Percentiles rank a stretch among this genome's conserved stretches.
Evolutionary conservation across 2,888 invertebrate genomes (phyloP).

Genomic region (Seira ritae): DNA sequence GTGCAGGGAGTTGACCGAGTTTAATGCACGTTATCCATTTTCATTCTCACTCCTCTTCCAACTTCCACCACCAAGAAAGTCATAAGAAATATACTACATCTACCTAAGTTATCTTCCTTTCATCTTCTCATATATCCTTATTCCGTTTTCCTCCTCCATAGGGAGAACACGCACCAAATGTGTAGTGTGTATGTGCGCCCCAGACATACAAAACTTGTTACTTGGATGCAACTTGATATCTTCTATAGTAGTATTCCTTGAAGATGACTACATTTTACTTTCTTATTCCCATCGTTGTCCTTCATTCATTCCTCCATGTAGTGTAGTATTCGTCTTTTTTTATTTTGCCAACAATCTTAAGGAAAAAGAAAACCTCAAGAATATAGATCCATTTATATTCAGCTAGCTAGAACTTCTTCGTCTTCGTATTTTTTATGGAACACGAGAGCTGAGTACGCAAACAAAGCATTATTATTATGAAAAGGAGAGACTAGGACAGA

Average conservation of each 20-base stretch:
- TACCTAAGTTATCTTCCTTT: too few relatives aligned
- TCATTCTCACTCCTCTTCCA: conserved; percentile 34
- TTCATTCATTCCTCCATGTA: neutral
- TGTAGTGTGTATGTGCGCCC: too few relatives aligned
- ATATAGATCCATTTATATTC: neutral
- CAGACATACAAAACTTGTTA: neutral
- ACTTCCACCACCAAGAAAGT: neutral
- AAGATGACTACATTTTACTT: conserved; percentile 12
- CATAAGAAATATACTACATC: conserved; percentile 10
- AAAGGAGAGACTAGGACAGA: conserved; percentile 5
- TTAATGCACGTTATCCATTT: conserved; percentile 39
- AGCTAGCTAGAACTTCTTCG: neutral
- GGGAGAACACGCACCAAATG: too few relatives aligned
- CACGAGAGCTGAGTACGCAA: neutral
- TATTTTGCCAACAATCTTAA: conserved; percentile 9
- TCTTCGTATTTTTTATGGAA: neutral
- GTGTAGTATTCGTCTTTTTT: neutral
- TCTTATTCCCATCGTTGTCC: neutral
- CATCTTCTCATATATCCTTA: neutral
- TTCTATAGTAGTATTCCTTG: neutral
- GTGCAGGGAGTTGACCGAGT: conserved; percentile 22
- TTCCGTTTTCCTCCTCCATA: too few relatives aligned
- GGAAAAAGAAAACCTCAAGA: neutral
- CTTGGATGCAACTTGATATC: neutral
- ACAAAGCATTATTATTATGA: conserved; percentile 10